phyloP scores from a whole-genome alignment of 2,797 vertebrate species.

The Lophius americanus region DNA sequence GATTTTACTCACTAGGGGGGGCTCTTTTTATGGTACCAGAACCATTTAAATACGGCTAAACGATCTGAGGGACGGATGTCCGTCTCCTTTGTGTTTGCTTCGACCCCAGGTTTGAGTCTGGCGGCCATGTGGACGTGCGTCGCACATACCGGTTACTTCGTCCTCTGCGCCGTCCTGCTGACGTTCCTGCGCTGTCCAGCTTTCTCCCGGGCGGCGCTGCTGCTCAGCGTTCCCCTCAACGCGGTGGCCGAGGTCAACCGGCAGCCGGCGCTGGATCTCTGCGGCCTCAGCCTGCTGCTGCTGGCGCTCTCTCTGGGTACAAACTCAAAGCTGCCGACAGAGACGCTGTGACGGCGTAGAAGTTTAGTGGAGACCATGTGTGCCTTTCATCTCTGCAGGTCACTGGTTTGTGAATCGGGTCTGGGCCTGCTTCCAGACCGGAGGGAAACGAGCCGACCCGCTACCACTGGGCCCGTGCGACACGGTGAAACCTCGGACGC shows the following conservation, averaged over 20 bases:
- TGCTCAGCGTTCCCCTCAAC: slow-evolving; percentile 80
- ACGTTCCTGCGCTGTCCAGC: slow-evolving; percentile 80
- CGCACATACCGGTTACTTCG: slow-evolving; percentile 77
- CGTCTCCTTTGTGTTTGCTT: not conserved
- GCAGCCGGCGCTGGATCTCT: slow-evolving; percentile 78
- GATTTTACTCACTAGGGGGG: too few relatives aligned
- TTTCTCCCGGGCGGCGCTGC: slow-evolving; percentile 72
- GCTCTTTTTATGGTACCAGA: too few relatives aligned
- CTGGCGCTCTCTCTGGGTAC: slow-evolving; percentile 74
- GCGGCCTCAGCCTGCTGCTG: slow-evolving; percentile 74
- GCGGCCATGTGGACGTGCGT: slow-evolving; percentile 79
- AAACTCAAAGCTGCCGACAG: not conserved
- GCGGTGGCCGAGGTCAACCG: slow-evolving; percentile 80
- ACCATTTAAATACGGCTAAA: too few relatives aligned
- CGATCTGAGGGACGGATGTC: too few relatives aligned
- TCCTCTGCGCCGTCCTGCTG: slow-evolving; percentile 77
- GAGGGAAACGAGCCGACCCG: not conserved
- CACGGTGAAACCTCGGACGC: slow-evolving; percentile 38
- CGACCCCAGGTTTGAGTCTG: slow-evolving; percentile 78
- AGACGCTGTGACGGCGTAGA: too few relatives aligned
- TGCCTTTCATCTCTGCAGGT: slow-evolving; percentile 60
- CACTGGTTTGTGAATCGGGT: slow-evolving; percentile 73
- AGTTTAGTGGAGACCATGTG: not conserved
- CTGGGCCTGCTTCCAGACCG: slow-evolving; percentile 27
- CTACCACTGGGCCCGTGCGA: slow-evolving; percentile 13